Percentiles rank a stretch among this genome's conserved stretches.
phyloP scores from a whole-genome alignment of 2,113 vertebrate species.

The Ariopsis seemanni region DNA sequence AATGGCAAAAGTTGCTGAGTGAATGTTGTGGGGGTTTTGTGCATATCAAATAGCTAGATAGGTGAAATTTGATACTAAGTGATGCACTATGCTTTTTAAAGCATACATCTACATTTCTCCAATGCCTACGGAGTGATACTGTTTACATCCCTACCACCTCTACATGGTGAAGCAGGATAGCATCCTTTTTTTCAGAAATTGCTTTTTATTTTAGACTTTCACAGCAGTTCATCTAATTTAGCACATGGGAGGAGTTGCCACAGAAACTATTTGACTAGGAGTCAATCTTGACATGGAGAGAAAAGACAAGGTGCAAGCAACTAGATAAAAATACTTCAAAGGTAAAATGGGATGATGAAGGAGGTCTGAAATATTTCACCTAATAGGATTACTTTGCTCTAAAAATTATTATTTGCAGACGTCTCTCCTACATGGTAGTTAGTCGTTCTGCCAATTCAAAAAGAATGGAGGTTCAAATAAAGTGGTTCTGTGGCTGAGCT shows the following conservation, averaged over 20 bases:
- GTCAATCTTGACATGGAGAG: constrained; percentile 34
- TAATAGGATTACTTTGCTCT: constrained; percentile 55
- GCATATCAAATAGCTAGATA: not conserved
- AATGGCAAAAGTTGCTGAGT: not conserved
- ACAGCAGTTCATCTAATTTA: constrained; percentile 40
- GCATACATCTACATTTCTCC: constrained; percentile 13
- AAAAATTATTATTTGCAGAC: constrained; percentile 54
- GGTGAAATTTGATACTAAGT: not conserved
- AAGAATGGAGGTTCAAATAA: constrained; percentile 38
- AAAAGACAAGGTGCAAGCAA: constrained; percentile 39
- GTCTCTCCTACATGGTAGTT: constrained; percentile 39
- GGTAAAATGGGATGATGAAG: constrained; percentile 47
- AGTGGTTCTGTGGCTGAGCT: constrained; percentile 43
- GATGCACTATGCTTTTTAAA: not conserved
- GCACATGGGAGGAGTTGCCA: constrained; percentile 35
- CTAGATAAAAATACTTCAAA: constrained; percentile 57
- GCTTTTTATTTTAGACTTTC: not conserved
- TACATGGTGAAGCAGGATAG: constrained; percentile 12
- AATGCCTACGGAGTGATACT: not conserved
- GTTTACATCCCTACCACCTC: not conserved
- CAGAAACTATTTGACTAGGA: constrained; percentile 32
- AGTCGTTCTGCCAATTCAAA: constrained; percentile 27
- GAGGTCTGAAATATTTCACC: constrained; percentile 46
- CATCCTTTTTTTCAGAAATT: not conserved
- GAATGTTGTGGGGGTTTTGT: not conserved